These are phyloP conservation scores for Tetragnatha montana DNA, from an alignment of 2,888 invertebrate genomes.

Conservation along the genomic window DNA sequence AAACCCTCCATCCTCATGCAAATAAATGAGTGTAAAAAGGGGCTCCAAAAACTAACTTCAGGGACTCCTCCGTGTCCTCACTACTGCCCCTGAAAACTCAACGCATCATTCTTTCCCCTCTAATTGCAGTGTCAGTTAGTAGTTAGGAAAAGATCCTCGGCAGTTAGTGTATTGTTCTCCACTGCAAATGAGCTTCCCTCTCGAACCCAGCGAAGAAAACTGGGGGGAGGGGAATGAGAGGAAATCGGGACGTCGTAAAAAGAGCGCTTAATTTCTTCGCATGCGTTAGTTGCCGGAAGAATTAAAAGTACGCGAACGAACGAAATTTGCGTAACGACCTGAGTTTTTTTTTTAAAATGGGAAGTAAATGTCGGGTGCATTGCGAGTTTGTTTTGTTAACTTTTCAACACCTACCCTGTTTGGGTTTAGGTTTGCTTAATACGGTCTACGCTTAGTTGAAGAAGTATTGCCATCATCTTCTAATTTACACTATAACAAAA, in stretches of 20 bases:
- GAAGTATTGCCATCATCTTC: too few species aligned
- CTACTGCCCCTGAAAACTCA: too few species aligned
- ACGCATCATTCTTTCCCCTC: not conserved
- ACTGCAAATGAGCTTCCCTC: slow-evolving; percentile 14
- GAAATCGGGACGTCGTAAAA: not conserved
- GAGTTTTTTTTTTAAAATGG: not conserved
- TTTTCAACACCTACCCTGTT: too few species aligned
- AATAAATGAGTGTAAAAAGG: too few species aligned
- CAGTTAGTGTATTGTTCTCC: slow-evolving; percentile 11
- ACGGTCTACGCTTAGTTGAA: too few species aligned
- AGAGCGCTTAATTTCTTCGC: not conserved
- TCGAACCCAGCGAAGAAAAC: not conserved
- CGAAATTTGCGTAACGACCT: not conserved
- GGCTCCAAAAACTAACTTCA: too few species aligned
- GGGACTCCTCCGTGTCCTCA: too few species aligned
- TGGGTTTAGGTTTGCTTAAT: too few species aligned
- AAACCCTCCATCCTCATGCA: too few species aligned
- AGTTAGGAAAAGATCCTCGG: not conserved
- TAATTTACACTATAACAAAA: too few species aligned
- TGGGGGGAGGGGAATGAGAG: not conserved
- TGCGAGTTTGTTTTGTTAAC: too few species aligned
- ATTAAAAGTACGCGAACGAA: not conserved
- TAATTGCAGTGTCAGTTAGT: not conserved
- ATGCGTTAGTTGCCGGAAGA: not conserved
- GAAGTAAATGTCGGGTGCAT: too few species aligned